Evolutionary conservation across 1,140 invertebrate genomes (phyloP), one percentile per base, ranked within the genome.

Genomic region (Leptinotarsa texana): DNA sequence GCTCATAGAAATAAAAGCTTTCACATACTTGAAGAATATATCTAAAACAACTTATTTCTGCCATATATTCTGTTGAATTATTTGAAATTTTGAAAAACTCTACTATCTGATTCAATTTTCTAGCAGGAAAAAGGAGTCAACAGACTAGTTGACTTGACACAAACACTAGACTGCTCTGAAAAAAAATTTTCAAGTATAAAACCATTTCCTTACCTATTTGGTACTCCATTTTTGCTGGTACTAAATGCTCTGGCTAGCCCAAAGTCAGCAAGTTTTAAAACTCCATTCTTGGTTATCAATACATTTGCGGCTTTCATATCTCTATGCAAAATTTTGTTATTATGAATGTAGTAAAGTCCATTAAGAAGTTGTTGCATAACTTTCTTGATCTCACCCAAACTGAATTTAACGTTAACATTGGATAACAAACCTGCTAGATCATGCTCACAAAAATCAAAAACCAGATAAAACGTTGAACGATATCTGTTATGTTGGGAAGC

Each of bases 291-390:
- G 3, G 97, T 99, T 68, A 99, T 97, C 3, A 99, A 87, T 67
- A 99, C 96, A 89, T 99, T 99, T 0, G 98, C 98, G 63, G 98
- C 96, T 88, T 99, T 99, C 96, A 99, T 98, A 83, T 99, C 97
- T 82, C 97, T 89, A 84, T 97, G 96, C 0, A 98, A 85, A 76
- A 96, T 96, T 91, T 98, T 98, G 87, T 98, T 98, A 79, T 93
- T 96, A 83, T 99, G 97, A 84, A 99, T 99, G 82, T 97, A 99
- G 85, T 97, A 99, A 0, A 99, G 87, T 33, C 98, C 98, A 86
- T 99, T 97, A 0, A 99, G 86, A 27, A 99, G 87, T 84, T 99
- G 98, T 85, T 99, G 96, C 92, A 99, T 97, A 2, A 97, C 96
- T 88, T 97, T 98, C 83, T 99, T 99, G 57, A 99, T 98, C 88